These are phyloP conservation scores for Patiria pectinifera DNA, from an alignment of 53 echinoderm and acorn worm species.

Conservation along the genomic window DNA sequence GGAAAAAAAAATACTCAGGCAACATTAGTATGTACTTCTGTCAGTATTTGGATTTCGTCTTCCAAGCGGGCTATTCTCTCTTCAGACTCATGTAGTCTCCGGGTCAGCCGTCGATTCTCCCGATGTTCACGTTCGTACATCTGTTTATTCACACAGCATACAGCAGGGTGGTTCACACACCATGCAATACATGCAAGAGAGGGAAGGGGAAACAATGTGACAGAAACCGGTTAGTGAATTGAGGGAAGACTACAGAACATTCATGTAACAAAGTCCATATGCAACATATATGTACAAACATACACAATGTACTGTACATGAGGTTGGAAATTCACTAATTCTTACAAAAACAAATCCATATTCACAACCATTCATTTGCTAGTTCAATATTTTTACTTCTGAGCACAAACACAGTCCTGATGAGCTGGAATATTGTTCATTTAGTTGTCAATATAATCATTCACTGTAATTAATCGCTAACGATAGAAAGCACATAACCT, in stretches of 20 bases:
- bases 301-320: not conserved
- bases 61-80: conserved; percentile 63
- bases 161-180: conserved; percentile 10
- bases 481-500: too few species aligned
- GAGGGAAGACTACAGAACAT: conserved; percentile 10
- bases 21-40: conserved; percentile 62
- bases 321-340: too few species aligned
- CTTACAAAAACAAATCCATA: too few species aligned
- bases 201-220: not conserved
- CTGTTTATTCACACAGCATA: conserved; percentile 17
- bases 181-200: conserved; percentile 50
- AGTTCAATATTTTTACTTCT: too few species aligned
- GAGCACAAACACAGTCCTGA: too few species aligned
- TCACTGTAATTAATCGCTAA: too few species aligned
- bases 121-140: conserved; percentile 73
- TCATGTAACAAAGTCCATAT: not conserved
- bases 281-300: not conserved
- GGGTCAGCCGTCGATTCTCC: conserved; percentile 64
- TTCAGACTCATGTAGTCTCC: conserved; percentile 66
- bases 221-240: conserved; percentile 1
- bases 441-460: too few species aligned
- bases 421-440: too few species aligned
- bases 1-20: conserved; percentile 23
- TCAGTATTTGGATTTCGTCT: conserved; percentile 67
- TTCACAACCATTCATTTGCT: too few species aligned